These are phyloP conservation scores for Gallinago nigripennis DNA, from an alignment of 2,797 vertebrate genomes.

Conservation along the genomic window DNA sequence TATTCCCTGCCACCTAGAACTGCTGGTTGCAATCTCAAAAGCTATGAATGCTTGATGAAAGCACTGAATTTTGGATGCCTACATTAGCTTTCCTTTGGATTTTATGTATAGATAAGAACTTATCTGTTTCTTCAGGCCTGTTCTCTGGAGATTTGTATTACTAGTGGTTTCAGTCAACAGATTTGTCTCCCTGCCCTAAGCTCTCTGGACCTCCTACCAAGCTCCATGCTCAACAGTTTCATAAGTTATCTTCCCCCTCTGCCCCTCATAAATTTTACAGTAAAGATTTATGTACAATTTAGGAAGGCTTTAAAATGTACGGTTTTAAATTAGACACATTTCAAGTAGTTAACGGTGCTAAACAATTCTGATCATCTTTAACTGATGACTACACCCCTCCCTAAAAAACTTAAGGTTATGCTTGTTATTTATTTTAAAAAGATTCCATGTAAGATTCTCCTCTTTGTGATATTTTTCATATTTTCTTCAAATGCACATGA, in stretches of 20 bases:
- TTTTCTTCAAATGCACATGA: background rate
- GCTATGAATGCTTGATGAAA: background rate
- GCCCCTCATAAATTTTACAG: background rate
- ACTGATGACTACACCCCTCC: background rate
- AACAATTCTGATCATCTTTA: background rate
- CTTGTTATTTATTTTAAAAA: background rate
- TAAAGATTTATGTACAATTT: background rate
- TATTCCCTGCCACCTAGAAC: background rate
- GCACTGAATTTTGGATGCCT: background rate
- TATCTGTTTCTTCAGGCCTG: background rate
- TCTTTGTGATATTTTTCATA: background rate
- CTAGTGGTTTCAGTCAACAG: background rate
- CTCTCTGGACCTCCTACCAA: background rate
- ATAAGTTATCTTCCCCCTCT: fast-evolving
- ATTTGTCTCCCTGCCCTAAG: background rate
- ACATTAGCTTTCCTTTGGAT: background rate
- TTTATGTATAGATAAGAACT: background rate
- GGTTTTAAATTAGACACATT: background rate
- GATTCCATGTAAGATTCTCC: background rate
- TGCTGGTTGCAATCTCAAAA: background rate
- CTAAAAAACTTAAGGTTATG: background rate
- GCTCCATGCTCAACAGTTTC: background rate
- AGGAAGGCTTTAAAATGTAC: background rate
- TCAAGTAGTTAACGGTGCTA: background rate
- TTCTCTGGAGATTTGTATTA: background rate